A percentile compares a stretch with the other conserved stretches of the same genome.
phyloP scores from a whole-genome alignment of 2,888 invertebrate genomes.

The Tenthredo distinguenda region DNA sequence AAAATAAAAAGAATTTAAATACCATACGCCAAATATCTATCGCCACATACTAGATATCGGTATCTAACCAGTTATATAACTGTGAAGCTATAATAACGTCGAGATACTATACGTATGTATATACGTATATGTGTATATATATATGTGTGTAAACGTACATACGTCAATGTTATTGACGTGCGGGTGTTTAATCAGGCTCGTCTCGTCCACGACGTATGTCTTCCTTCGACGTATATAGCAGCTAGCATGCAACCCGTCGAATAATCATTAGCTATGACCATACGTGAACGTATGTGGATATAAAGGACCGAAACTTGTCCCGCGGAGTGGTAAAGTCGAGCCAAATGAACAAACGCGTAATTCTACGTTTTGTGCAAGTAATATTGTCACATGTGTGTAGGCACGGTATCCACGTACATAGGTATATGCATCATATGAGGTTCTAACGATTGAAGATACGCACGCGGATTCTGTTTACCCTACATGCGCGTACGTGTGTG shows the following conservation, averaged over 20 bases:
- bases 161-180: neutral
- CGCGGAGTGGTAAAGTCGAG: neutral
- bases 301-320: neutral
- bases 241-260: neutral
- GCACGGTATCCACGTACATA: too few relatives aligned
- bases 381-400: neutral
- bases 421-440: too few relatives aligned
- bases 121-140: neutral
- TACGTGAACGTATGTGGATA: neutral
- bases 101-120: neutral
- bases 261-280: neutral
- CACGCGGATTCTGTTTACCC: neutral
- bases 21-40: too few relatives aligned
- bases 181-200: slow-evolving; percentile 21
- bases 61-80: neutral
- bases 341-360: neutral
- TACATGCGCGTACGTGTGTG: neutral
- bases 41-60: neutral
- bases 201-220: slow-evolving; percentile 6
- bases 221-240: neutral
- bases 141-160: neutral
- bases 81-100: slow-evolving; percentile 1
- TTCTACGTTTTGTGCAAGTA: neutral
- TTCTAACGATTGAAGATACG: too few relatives aligned
- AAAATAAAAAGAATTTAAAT: too few relatives aligned